Percentiles rank a stretch among this genome's conserved stretches.
Conservation (phyloP, 2,113 vertebrate genomes). For the Pristiophorus japonicus region DNA sequence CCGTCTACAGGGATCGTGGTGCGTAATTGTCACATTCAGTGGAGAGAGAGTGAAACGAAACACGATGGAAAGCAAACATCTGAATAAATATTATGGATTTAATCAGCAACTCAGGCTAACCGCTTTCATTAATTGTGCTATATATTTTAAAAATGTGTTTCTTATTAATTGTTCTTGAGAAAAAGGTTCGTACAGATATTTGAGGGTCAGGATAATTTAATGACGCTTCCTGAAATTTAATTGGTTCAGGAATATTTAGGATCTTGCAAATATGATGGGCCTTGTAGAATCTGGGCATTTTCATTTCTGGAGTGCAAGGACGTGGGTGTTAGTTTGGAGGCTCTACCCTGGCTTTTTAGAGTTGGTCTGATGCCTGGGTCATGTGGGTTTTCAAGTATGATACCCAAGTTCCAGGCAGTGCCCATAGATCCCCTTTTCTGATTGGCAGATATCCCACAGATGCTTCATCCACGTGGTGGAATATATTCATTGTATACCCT, state of each 20-base stretch:
- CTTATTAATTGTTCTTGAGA: neutral
- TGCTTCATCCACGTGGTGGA: neutral
- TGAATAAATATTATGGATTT: neutral
- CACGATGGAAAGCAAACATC: neutral
- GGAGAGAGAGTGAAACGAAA: neutral
- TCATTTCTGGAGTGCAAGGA: neutral
- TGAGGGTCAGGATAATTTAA: neutral
- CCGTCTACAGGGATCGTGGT: constrained; percentile 97
- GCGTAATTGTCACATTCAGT: constrained; percentile 44
- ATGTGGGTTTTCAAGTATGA: neutral
- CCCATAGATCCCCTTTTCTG: neutral
- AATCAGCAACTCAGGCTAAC: neutral
- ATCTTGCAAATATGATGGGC: neutral
- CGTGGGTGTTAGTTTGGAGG: neutral
- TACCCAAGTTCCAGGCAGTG: neutral
- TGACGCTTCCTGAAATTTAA: neutral
- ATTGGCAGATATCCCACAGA: neutral
- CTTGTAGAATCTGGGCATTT: neutral
- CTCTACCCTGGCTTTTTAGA: neutral
- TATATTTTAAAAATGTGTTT: neutral
- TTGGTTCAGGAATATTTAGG: neutral
- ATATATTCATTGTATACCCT: neutral
- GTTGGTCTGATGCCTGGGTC: neutral
- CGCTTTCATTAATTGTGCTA: neutral
- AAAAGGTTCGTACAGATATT: neutral